Evolutionary conservation across 2,797 vertebrate species (phyloP), one percentile per base, ranked within the genome.

Genomic region (Argya squamiceps): DNA sequence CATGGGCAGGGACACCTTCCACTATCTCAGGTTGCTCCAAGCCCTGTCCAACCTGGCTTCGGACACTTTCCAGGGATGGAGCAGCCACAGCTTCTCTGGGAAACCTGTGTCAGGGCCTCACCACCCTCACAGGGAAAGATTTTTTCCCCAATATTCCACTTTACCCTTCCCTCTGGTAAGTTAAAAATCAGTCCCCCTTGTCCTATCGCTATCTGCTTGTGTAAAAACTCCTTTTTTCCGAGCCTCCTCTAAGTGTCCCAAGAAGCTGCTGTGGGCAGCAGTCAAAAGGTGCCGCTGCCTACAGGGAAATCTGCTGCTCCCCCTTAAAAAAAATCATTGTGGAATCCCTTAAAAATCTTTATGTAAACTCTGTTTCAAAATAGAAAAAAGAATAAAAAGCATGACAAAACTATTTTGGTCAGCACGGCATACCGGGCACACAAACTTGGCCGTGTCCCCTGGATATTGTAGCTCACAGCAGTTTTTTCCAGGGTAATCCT

Each of bases 21-120:
- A 6, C 17, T 34, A 8, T 1, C 24, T 24, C 44, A 27, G 10
- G 7, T 0, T 50, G 37, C 3, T 77, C 37, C 64, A 64, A 84
- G 24, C 7, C 3, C 41, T 0, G 0, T 55, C 43, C 50, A 50
- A 0, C 50, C 15, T 21, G 21, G 17, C 20, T n/a, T 58, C 16
- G 65, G 30, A 27, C 50, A 16, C 7, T 64, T 43, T 1, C 20
- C 64, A 84, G 37, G 24, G 15, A n/a, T 52, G 37, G 10, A 3
- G 2, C 50, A 77, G 64, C 29, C 58, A 58, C 73, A 84, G 24
- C n/a, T 64, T 30, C 65, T 32, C n/a, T 32, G 29, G 20, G 8
- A 1, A 70, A 0, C 10, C 58, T 39, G 1, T 70, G 5, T 20
- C 56, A 44, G 49, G 16, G 6, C 7, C 21, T 46, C 2, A 0